Percentiles rank a stretch among this genome's conserved stretches.
Evolutionary conservation across 2,888 invertebrate genomes (phyloP).

Genomic region (Agonopterix arenella): DNA sequence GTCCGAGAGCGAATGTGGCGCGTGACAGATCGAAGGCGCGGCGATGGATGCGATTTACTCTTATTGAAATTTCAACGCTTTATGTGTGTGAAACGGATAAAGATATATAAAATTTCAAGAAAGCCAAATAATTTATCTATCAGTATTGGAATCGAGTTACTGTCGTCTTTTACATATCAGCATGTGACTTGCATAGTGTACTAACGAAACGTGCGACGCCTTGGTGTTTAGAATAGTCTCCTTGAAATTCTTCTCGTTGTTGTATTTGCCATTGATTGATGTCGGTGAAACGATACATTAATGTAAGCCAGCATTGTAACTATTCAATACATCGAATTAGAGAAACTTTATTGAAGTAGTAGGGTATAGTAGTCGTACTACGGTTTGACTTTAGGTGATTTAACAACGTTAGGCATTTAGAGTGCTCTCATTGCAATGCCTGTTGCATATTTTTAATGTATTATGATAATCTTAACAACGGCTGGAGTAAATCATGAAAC

Average conservation of each 20-base stretch:
- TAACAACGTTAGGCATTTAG: conserved; percentile 30
- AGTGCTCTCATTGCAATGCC: neutral
- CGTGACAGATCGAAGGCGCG: conserved; percentile 22
- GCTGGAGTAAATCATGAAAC: neutral
- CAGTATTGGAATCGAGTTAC: conserved; percentile 66
- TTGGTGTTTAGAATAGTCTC: conserved; percentile 47
- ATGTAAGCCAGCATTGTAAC: conserved; percentile 42
- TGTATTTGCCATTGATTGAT: conserved; percentile 55
- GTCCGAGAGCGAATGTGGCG: conserved; percentile 41
- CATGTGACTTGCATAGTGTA: conserved; percentile 68
- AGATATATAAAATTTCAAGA: conserved; percentile 25
- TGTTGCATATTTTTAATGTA: neutral
- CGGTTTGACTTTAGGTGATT: conserved; percentile 35
- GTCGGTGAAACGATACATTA: conserved; percentile 33
- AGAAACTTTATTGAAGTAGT: conserved; percentile 43
- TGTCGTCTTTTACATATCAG: conserved; percentile 72
- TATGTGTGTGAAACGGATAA: conserved; percentile 39
- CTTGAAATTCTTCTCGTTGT: conserved; percentile 48
- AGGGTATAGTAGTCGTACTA: conserved; percentile 34
- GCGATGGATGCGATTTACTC: conserved; percentile 24
- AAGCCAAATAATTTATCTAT: conserved; percentile 53
- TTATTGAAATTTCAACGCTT: conserved; percentile 44
- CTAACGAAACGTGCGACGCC: conserved; percentile 50
- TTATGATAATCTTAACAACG: neutral
- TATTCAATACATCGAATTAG: conserved; percentile 71